These are phyloP conservation scores for Anarrhichthys ocellatus DNA, from an alignment of 2,113 vertebrate species.

Conservation along the genomic window DNA sequence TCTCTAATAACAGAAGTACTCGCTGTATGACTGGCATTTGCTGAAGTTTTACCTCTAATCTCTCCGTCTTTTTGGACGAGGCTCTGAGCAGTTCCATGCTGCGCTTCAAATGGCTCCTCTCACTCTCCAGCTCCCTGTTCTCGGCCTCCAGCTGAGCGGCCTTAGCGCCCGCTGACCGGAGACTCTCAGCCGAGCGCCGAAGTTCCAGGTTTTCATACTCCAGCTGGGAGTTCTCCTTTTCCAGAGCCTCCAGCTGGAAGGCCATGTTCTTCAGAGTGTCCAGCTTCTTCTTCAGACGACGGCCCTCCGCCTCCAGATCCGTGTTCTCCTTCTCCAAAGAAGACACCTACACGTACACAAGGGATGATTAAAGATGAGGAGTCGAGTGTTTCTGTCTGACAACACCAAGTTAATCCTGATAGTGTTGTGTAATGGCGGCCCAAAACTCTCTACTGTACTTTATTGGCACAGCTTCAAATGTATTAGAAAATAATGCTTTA, in stretches of 20 bases:
- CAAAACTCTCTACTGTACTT: neutral
- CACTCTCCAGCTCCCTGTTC: slow-evolving; percentile 94
- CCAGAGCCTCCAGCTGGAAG: slow-evolving; percentile 92
- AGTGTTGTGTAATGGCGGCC: neutral
- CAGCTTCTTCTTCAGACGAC: slow-evolving; percentile 93
- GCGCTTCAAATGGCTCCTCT: slow-evolving; percentile 92
- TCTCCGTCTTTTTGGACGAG: slow-evolving; percentile 93
- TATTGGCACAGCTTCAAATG: neutral
- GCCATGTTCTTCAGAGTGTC: slow-evolving; percentile 91
- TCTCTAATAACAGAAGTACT: neutral
- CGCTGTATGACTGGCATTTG: neutral
- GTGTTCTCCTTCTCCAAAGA: slow-evolving; percentile 93
- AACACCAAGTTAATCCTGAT: neutral
- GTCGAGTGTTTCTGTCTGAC: neutral
- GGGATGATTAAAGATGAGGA: neutral
- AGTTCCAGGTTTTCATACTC: slow-evolving; percentile 95
- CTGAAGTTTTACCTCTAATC: slow-evolving; percentile 85
- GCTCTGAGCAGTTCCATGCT: slow-evolving; percentile 94
- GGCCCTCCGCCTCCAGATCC: slow-evolving; percentile 91
- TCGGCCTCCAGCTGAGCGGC: slow-evolving; percentile 92
- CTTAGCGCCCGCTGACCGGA: slow-evolving; percentile 89
- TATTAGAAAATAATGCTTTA: neutral
- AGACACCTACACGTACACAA: slow-evolving; percentile 74
- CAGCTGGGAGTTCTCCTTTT: slow-evolving; percentile 95
- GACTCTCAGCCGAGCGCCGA: slow-evolving; percentile 89